Conservation (phyloP, 2,888 invertebrate genomes). For the Parnassius mnemosyne region DNA sequence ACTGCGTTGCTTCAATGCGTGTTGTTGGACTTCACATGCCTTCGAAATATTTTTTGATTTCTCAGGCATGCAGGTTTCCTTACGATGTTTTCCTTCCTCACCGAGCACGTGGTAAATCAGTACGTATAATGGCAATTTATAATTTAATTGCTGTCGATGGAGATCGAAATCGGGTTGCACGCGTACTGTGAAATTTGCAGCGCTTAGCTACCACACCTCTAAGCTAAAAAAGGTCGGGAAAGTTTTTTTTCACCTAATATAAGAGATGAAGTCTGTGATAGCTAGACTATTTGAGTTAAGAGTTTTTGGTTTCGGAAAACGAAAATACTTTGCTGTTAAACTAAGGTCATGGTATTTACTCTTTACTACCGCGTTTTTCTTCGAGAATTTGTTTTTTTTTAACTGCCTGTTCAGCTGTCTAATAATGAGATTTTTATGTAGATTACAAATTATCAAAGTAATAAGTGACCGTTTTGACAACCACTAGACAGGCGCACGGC, state of each 20-base stretch:
- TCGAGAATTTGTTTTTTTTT: not conserved
- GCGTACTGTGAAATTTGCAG: too few species aligned
- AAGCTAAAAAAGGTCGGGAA: not conserved
- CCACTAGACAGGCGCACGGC: slow-evolving; percentile 2
- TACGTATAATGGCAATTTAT: too few species aligned
- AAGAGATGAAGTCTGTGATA: not conserved
- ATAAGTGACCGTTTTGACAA: slow-evolving; percentile 18
- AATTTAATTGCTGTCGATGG: too few species aligned
- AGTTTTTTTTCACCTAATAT: not conserved
- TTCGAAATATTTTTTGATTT: too few species aligned
- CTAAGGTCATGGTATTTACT: not conserved
- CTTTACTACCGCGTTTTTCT: not conserved
- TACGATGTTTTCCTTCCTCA: too few species aligned
- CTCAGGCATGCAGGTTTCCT: too few species aligned
- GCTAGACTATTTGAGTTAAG: not conserved
- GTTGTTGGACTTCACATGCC: too few species aligned
- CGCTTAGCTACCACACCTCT: not conserved
- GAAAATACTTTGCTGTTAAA: not conserved
- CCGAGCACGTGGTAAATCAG: too few species aligned
- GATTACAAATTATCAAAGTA: slow-evolving; percentile 11
- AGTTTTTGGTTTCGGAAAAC: not conserved
- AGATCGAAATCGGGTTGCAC: too few species aligned
- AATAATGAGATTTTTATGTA: slow-evolving; percentile 11
- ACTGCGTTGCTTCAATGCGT: too few species aligned
- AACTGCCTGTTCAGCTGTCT: not conserved